Percentiles rank a stretch among this genome's conserved stretches.
phyloP scores from a whole-genome alignment of 2,113 vertebrate species.

The Ammodytes marinus region DNA sequence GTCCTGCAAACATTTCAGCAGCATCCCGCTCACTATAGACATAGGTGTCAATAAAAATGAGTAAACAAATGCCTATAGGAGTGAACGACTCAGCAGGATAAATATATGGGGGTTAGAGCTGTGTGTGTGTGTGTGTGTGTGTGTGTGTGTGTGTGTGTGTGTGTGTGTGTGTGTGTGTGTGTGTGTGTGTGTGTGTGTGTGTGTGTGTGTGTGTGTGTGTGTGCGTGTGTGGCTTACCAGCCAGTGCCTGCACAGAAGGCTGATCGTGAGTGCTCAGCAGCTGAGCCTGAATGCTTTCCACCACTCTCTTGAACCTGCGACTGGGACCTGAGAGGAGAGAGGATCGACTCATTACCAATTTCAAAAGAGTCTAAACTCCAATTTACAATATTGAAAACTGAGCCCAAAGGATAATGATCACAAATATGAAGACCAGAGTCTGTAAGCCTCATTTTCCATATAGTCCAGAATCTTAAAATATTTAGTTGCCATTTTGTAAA shows the following conservation, averaged over 20 bases:
- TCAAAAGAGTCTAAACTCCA: neutral
- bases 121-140: too few species aligned
- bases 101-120: neutral
- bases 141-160: too few species aligned
- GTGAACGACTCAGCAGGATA: conserved; percentile 6
- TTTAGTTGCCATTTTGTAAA: too few species aligned
- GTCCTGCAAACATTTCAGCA: conserved; percentile 45
- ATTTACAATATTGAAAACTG: neutral
- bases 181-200: neutral
- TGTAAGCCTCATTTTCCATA: neutral
- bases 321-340: conserved; percentile 86
- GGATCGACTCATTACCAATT: neutral
- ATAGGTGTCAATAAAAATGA: neutral
- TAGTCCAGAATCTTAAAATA: too few species aligned
- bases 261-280: conserved; percentile 93
- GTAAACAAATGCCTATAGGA: neutral
- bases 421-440: neutral
- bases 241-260: conserved; percentile 93
- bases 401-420: neutral
- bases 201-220: neutral
- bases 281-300: conserved; percentile 96
- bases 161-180: neutral
- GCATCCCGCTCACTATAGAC: conserved; percentile 22
- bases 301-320: conserved; percentile 93
- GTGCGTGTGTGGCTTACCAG: conserved; percentile 80